A percentile compares a stretch with the other conserved stretches of the same genome.
These are phyloP conservation scores for Dynastes maya DNA, from an alignment of 2,888 invertebrate species.

Conservation along the genomic window DNA sequence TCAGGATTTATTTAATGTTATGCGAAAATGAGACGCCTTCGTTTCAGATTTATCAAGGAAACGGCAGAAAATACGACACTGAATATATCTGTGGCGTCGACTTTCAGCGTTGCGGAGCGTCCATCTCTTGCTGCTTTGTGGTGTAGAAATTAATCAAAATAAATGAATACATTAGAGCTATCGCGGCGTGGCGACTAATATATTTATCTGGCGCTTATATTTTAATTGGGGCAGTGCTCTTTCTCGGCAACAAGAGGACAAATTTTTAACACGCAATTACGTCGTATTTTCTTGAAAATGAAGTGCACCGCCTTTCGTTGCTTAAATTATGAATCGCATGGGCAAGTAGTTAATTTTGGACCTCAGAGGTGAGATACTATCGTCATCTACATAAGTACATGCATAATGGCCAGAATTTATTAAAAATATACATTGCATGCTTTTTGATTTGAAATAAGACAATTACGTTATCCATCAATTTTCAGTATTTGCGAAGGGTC, in stretches of 20 bases:
- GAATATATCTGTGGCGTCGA: slow-evolving; percentile 8
- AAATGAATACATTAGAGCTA: slow-evolving; percentile 11
- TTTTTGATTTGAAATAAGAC: too few species aligned
- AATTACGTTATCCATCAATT: too few species aligned
- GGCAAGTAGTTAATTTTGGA: too few species aligned
- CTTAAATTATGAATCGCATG: not conserved
- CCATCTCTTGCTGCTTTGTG: slow-evolving; percentile 1
- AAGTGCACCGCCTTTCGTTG: not conserved
- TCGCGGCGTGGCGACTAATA: slow-evolving; percentile 4
- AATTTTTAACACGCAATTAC: not conserved
- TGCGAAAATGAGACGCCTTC: not conserved
- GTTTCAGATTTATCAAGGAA: slow-evolving; percentile 8
- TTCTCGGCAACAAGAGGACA: not conserved
- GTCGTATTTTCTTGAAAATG: not conserved
- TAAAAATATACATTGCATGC: too few species aligned
- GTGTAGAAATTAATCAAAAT: slow-evolving; percentile 10
- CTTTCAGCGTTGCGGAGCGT: not conserved
- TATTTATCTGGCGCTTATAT: slow-evolving; percentile 10
- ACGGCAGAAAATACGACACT: slow-evolving; percentile 10
- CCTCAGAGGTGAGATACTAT: too few species aligned
- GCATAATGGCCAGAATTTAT: too few species aligned
- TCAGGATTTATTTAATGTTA: too few species aligned
- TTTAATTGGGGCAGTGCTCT: slow-evolving; percentile 1
- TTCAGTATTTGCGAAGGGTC: too few species aligned
- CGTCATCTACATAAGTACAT: too few species aligned